These are phyloP conservation scores for Smithornis capensis DNA, from an alignment of 2,113 vertebrate species.

Conservation along the genomic window DNA sequence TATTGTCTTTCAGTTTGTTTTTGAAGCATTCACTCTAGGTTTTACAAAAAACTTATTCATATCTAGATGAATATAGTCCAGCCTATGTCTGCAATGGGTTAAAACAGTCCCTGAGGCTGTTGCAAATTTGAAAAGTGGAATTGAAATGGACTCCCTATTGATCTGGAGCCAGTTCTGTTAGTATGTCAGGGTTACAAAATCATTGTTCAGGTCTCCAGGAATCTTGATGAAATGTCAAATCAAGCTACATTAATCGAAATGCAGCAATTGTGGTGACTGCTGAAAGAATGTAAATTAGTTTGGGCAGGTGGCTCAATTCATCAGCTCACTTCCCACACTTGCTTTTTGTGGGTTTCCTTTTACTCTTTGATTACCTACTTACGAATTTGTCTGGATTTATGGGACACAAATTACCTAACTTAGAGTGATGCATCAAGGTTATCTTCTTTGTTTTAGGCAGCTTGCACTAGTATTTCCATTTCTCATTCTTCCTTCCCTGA, in stretches of 20 bases:
- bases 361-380: neutral
- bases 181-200: neutral
- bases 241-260: neutral
- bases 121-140: neutral
- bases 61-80: neutral
- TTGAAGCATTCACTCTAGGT: neutral
- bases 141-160: conserved; percentile 21
- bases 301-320: neutral
- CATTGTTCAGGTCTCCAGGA: neutral
- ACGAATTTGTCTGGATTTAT: neutral
- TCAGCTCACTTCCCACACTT: neutral
- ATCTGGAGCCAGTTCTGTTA: neutral
- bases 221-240: conserved; percentile 20
- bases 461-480: neutral
- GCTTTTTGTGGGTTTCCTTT: neutral
- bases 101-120: neutral
- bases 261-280: neutral
- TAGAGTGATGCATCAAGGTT: neutral
- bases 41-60: neutral
- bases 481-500: neutral
- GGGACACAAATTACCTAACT: neutral
- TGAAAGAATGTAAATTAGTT: conserved; percentile 22
- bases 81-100: neutral
- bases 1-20: neutral
- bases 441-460: neutral